Evolutionary conservation across 2,888 invertebrate species (phyloP).

Genomic region (Pyralis farinalis): DNA sequence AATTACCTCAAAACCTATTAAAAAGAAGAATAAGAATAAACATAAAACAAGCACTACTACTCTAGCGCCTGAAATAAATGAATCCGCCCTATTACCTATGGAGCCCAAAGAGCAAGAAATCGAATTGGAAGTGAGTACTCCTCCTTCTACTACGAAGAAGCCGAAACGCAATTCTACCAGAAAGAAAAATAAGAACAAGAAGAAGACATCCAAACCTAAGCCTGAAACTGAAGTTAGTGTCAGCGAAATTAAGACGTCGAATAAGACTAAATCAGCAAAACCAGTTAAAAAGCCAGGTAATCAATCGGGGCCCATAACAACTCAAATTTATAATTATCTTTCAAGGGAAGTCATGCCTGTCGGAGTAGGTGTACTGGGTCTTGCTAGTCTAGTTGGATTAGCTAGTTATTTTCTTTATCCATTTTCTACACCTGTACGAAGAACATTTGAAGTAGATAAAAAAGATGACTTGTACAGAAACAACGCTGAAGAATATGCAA

Average conservation of each 20-base stretch:
- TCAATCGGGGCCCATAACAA: constrained; percentile 81
- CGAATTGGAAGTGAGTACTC: constrained; percentile 70
- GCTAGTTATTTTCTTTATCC: constrained; percentile 90
- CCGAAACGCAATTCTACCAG: constrained; percentile 64
- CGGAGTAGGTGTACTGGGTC: constrained; percentile 87
- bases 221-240: constrained; percentile 45
- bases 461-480: constrained; percentile 85
- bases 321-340: constrained; percentile 88
- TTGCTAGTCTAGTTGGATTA: constrained; percentile 87
- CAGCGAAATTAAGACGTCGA: constrained; percentile 70
- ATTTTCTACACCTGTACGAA: constrained; percentile 83
- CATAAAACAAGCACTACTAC: constrained; percentile 46
- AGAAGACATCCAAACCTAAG: constrained; percentile 74
- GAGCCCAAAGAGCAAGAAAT: constrained; percentile 75
- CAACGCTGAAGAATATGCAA: constrained; percentile 84
- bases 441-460: constrained; percentile 84
- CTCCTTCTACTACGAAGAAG: constrained; percentile 70
- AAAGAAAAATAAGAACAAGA: constrained; percentile 81
- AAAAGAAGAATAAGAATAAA: constrained; percentile 67
- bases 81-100: constrained; percentile 66
- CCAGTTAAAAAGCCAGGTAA: constrained; percentile 65
- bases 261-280: constrained; percentile 76
- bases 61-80: constrained; percentile 42
- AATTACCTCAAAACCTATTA: constrained; percentile 52
- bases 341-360: constrained; percentile 91